A percentile compares a stretch with the other conserved stretches of the same genome.
Conservation (phyloP, 1,140 invertebrate genomes). For the Drosophila miranda region DNA sequence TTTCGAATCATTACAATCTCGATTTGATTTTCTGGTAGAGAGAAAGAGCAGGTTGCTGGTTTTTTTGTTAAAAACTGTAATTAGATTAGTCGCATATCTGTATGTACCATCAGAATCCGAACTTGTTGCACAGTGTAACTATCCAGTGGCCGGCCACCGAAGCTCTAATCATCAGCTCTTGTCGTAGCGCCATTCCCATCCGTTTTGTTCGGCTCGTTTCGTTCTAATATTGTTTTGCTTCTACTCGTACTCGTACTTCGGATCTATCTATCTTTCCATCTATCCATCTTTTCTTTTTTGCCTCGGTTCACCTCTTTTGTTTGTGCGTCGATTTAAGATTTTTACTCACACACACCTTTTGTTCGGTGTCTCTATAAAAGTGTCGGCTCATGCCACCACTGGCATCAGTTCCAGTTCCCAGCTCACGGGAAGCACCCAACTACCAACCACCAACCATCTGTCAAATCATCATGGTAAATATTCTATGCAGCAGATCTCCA, state of each 20-base stretch:
- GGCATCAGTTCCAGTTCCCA: constrained; percentile 48
- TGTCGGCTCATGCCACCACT: constrained; percentile 24
- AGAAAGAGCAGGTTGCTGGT: too few species aligned
- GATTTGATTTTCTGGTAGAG: too few species aligned
- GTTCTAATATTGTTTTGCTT: constrained; percentile 46
- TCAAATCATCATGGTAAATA: constrained; percentile 46
- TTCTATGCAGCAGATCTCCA: background rate
- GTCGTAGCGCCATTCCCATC: constrained; percentile 26
- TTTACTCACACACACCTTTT: constrained; percentile 48
- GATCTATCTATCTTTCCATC: background rate
- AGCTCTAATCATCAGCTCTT: constrained; percentile 32
- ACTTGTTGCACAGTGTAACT: constrained; percentile 10
- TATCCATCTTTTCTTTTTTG: constrained; percentile 24
- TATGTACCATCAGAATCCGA: too few species aligned
- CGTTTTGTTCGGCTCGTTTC: constrained; percentile 13
- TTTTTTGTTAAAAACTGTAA: too few species aligned
- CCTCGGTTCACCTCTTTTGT: constrained; percentile 16
- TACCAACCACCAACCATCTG: background rate
- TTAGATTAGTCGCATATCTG: background rate
- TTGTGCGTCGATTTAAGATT: constrained; percentile 31
- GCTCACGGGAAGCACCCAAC: constrained; percentile 27
- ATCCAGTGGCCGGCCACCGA: background rate
- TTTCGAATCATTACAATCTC: too few species aligned
- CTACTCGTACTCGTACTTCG: constrained; percentile 4
- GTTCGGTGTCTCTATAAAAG: constrained; percentile 62